These are phyloP conservation scores for Odocoileus virginianus DNA, from an alignment of 2,113 vertebrate genomes.

Conservation along the genomic window DNA sequence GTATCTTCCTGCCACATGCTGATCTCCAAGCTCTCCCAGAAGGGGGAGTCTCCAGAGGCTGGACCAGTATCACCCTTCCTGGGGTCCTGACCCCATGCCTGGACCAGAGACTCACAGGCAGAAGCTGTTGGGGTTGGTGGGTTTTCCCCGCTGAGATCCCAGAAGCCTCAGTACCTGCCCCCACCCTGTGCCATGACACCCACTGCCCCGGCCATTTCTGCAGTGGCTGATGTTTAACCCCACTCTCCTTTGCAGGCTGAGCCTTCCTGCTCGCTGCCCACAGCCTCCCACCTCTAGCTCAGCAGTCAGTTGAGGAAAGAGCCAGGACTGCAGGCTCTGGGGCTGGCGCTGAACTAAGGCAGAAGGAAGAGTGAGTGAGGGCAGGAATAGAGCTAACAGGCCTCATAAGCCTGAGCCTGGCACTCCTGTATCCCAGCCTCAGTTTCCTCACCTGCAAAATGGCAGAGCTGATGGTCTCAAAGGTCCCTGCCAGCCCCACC, in stretches of 20 bases:
- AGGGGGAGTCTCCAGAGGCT: neutral
- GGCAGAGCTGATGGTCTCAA: neutral
- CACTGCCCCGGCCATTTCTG: neutral
- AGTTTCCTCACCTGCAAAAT: neutral
- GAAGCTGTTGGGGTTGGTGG: neutral
- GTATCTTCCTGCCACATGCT: neutral
- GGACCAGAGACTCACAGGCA: neutral
- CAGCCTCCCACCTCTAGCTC: neutral
- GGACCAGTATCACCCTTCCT: neutral
- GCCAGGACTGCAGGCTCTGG: neutral
- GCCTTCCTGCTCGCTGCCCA: neutral
- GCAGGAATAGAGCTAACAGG: neutral
- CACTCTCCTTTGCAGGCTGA: neutral
- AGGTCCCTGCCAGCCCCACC: neutral
- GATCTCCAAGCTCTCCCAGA: neutral
- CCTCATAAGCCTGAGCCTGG: neutral
- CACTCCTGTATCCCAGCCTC: neutral
- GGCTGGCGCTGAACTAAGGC: neutral
- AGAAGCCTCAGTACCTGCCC: neutral
- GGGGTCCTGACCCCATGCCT: neutral
- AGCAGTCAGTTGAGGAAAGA: neutral
- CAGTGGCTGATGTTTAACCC: neutral
- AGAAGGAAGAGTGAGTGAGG: neutral
- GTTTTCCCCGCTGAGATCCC: neutral
- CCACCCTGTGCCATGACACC: neutral